phyloP scores from a whole-genome alignment of 1,140 invertebrate genomes.

The Drosophila lini region DNA sequence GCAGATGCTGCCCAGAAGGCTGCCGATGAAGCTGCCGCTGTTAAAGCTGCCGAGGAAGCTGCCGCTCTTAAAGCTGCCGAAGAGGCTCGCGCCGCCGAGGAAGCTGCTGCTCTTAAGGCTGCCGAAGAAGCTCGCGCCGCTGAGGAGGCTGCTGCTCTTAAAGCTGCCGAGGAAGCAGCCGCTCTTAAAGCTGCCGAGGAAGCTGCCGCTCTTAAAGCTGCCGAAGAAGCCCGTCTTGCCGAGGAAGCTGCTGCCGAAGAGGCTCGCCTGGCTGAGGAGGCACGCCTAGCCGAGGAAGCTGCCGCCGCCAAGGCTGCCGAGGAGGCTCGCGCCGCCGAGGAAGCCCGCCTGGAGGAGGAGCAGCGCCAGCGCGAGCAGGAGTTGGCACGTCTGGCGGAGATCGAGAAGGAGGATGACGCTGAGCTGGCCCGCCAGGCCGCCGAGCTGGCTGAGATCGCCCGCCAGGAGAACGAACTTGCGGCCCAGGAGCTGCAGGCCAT shows the following conservation, averaged over 20 bases:
- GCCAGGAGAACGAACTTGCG: constrained; percentile 86
- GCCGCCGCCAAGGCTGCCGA: constrained; percentile 45
- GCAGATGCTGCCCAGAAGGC: constrained; percentile 85
- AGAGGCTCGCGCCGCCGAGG: too few species aligned
- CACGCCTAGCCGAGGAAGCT: neutral
- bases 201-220: constrained; percentile 83
- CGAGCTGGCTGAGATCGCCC: constrained; percentile 86
- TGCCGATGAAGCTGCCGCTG: constrained; percentile 72
- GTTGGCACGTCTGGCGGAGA: constrained; percentile 86
- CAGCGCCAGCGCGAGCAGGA: constrained; percentile 86
- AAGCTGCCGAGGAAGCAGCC: neutral
- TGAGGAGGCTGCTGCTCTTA: neutral
- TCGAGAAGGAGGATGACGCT: constrained; percentile 86
- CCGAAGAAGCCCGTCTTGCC: constrained; percentile 15
- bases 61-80: constrained; percentile 52
- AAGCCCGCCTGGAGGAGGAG: constrained; percentile 86
- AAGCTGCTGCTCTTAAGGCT: constrained; percentile 85
- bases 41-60: constrained; percentile 2
- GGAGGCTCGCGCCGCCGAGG: constrained; percentile 85
- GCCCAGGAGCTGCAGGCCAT: constrained; percentile 84
- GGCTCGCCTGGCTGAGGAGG: constrained; percentile 1
- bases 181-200: constrained; percentile 79
- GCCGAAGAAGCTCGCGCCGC: constrained; percentile 70
- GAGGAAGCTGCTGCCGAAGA: neutral
- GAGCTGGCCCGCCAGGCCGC: constrained; percentile 86